Evolutionary conservation across 2,888 invertebrate genomes (phyloP), one percentile per base, ranked within the genome.

Genomic region (Octonoba sinensis): DNA sequence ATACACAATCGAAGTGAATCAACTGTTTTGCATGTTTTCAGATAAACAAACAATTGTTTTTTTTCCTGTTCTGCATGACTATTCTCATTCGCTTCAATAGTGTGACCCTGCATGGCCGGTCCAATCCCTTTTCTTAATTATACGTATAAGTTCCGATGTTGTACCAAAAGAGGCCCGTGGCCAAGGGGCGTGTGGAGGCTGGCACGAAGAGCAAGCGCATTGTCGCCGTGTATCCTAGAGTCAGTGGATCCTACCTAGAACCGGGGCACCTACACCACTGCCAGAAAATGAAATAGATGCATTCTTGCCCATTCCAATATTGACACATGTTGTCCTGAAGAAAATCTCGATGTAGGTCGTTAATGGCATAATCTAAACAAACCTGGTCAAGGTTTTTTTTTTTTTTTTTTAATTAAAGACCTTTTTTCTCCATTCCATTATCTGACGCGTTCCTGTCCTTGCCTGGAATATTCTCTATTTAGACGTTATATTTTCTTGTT

Each of bases 191-290:
- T 36, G 83, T 78, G 78, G 83, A 83, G 73, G 83, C 71, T 64
- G 77, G 65, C 78, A 83, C 78, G 83, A 83, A 67, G 82, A 82
- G 82, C 82, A 82, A 82, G 82, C 47, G 76, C 76, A 76, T 20
- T 62, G 62, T 57, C 51, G 67, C 70, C 60, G 72, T 60, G 66
- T 74, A 75, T 67, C 76, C 72, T 57, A 57, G 76, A 57, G 82
- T 82, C 67, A 74, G 82, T 75, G 82, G 82, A 75, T 82, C 72
- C 75, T 71, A 82, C 81, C 81, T 70, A 74, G 36, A 24, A 51
- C 73, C 47, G 62, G 62, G 65, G 67, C 79, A 27, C 36, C 69
- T 46, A 56, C 67, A 81, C 79, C 79, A 73, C 54, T 60, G 73
- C 69, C 79, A 69, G n/a, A 54, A 54, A 0, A 13, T 20, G n/a